Evolutionary conservation across 2,797 vertebrate genomes (phyloP).

Genomic region (Vireo griseus): DNA sequence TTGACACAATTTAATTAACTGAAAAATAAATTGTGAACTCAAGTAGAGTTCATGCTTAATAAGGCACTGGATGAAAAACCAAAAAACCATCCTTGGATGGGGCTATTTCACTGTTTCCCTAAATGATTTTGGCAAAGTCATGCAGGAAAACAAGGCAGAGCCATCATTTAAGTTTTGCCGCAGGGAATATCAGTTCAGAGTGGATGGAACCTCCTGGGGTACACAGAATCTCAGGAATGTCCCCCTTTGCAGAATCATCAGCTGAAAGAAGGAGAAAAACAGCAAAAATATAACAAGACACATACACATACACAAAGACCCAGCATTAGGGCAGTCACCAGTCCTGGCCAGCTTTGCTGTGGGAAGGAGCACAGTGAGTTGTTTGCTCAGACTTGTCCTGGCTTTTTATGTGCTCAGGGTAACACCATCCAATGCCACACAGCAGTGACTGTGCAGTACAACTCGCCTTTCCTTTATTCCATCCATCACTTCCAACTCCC

Average conservation of each 20-base stretch:
- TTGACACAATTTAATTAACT: not conserved
- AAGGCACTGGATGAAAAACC: not conserved
- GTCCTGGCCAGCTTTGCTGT: not conserved
- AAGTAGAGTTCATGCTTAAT: not conserved
- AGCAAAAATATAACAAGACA: not conserved
- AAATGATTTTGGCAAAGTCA: not conserved
- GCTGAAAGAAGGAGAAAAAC: not conserved
- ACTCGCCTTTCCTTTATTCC: slow-evolving; percentile 38
- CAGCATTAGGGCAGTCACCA: not conserved
- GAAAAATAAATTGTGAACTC: not conserved
- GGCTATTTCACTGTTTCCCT: not conserved
- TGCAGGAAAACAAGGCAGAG: not conserved
- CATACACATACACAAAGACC: too few relatives aligned
- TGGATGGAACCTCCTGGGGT: not conserved
- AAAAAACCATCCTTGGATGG: not conserved
- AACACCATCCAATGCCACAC: not conserved
- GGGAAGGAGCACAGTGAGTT: not conserved
- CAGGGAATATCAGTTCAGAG: not conserved
- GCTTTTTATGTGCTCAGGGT: not conserved
- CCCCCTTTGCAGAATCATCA: not conserved
- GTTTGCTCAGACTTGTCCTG: not conserved
- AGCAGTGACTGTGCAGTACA: not conserved
- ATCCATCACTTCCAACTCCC: slow-evolving; percentile 51
- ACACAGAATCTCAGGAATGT: not conserved
- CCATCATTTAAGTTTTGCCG: not conserved